phyloP scores from a whole-genome alignment of 2,888 invertebrate genomes.

The Pinctada fucata region DNA sequence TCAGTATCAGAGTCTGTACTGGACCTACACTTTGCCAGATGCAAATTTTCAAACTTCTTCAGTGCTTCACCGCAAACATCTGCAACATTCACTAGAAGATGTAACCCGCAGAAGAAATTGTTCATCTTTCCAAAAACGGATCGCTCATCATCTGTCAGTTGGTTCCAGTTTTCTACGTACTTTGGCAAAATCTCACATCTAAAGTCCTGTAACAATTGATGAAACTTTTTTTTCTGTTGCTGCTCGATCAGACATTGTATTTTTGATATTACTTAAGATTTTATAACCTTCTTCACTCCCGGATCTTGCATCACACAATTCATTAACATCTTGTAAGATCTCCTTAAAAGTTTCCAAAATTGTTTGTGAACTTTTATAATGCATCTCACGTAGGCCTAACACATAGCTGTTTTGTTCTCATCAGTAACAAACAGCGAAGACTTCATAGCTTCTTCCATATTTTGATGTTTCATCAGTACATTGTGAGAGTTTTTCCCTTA shows the following conservation, averaged over 20 bases:
- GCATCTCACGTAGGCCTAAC: constrained; percentile 27
- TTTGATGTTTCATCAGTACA: constrained; percentile 35
- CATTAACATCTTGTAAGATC: constrained; percentile 27
- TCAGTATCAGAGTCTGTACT: constrained; percentile 37
- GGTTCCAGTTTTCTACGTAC: constrained; percentile 17
- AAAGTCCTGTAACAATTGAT: constrained; percentile 11
- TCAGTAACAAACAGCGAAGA: constrained; percentile 28
- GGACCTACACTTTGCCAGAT: constrained; percentile 42
- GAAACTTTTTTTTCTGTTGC: constrained; percentile 27
- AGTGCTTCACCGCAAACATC: constrained; percentile 21
- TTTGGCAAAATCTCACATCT: constrained; percentile 22
- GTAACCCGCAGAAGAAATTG: constrained; percentile 33
- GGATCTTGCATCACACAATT: constrained; percentile 14
- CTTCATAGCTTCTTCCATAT: constrained; percentile 28
- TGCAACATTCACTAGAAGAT: constrained; percentile 34
- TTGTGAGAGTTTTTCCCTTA: neutral
- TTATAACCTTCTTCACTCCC: constrained; percentile 6
- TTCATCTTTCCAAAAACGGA: constrained; percentile 14
- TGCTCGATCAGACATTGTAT: constrained; percentile 34
- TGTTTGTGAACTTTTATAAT: constrained; percentile 22
- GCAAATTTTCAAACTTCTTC: constrained; percentile 40
- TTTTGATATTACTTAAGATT: constrained; percentile 28
- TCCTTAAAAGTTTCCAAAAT: constrained; percentile 22
- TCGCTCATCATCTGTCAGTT: constrained; percentile 24
- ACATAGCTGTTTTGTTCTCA: constrained; percentile 28